Base-by-base conservation (phyloP, 1,140 invertebrate species). In the Ceratitis capitata region DNA sequence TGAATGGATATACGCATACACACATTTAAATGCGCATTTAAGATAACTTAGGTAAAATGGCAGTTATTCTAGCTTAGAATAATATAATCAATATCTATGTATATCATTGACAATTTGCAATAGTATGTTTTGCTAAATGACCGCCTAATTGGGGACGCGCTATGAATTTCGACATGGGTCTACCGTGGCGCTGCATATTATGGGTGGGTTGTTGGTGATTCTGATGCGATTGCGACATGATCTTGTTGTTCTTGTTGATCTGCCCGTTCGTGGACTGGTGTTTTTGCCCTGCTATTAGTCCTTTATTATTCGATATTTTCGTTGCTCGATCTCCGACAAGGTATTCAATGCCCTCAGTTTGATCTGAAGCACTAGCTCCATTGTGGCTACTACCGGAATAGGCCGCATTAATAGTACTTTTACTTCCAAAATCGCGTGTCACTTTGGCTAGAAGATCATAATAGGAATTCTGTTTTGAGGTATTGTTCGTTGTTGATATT, bases 1-100 rank as follows among this genome's bases (percentile, higher is more conserved):
- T 49, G n/a, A n/a, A n/a, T n/a, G 47, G n/a, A n/a, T n/a, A n/a
- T n/a, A 45, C 10, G 45, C 39, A 45, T 35, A 69, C 42, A 78
- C 14, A 39, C 29, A 64, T 19, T 23, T n/a, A 45, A 78, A 78
- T 3, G n/a, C 69, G 5, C 69, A 78, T 42, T 42, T 78, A 78
- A 61, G 23, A 16, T 78, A 78, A 78, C 35, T 47, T 78, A 78
- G 39, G 39, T 32, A 78, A 78, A 78, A 78, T 78, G 69, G 69
- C 69, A 78, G 69, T 78, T 78, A 42, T 78, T 78, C 69, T 78
- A 45, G 69, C 69, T 10, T 78, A 78, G 32, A 78, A 78, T 78
- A 78, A 14, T 78, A 45, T 45, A 78, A 78, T 45, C 14, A 45
- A 78, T 78, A 47, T 78, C 39, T 45, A 45, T 78, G 69, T 23